Evolutionary conservation across 2,797 vertebrate species (phyloP), one percentile per base, ranked within the genome.

Genomic region (Hyperoplus immaculatus): DNA sequence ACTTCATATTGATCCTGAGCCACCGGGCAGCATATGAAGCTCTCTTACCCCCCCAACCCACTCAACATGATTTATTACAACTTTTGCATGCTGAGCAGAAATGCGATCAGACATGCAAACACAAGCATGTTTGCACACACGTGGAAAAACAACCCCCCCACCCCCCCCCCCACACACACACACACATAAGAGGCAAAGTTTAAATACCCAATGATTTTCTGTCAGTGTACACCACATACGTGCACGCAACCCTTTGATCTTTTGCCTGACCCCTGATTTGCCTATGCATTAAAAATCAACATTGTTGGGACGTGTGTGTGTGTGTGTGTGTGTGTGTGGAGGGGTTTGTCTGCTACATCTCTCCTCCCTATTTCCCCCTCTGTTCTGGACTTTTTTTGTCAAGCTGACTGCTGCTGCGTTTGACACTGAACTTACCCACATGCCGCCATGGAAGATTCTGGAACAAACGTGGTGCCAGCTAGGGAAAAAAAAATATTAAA

Each of bases 341-440:
- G 91, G 91, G 84, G 85, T 90, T 83, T 84, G 29, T 64, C 72
- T 74, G 75, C 64, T 85, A 29, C 87, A 77, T 82, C 82, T 84
- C 83, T 83, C 87, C 88, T 90, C 88, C 78, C 29, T 29, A 29
- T 87, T 75, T 79, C 75, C 59, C 78, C 49, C 62, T 75, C 77
- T 67, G 57, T 54, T 89, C 47, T 82, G 49, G 69, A 87, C 65
- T 90, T 75, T 29, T 29, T 29, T 29, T 11, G 29, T 84, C 65
- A 85, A 84, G 90, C 69, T 82, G 72, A 75, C 59, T 75, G 29
- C 72, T 71, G 55, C 74, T 10, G 29, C 29, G 29, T 29, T 18
- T 82, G 81, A 82, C 78, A 84, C 53, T 73, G 81, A 91, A 98
- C 97, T 98, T 93, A 99, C 98, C 97, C 92, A 91, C 67, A 91